Percentiles rank a stretch among this genome's conserved stretches.
These are phyloP conservation scores for Hesperia comma DNA, from an alignment of 2,888 invertebrate genomes.

Conservation along the genomic window DNA sequence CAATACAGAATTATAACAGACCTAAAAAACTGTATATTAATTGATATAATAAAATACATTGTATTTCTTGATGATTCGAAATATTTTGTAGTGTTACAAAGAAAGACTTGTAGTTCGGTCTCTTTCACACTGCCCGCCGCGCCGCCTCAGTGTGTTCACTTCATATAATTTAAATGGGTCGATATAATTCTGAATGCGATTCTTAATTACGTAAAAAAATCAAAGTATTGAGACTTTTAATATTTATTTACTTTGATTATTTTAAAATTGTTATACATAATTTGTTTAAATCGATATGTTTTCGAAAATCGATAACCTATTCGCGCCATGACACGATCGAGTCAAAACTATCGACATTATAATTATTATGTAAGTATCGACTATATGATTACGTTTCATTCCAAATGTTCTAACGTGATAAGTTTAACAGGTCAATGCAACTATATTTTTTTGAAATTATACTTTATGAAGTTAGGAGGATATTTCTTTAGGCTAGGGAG, in stretches of 20 bases:
- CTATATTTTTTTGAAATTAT: constrained; percentile 17
- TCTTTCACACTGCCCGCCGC: not conserved
- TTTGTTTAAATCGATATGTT: no score
- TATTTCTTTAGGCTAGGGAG: no score
- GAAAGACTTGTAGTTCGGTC: not conserved
- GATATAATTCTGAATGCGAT: not conserved
- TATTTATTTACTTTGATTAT: no score
- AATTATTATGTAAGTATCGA: not conserved
- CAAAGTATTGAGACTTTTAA: no score
- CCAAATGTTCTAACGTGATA: constrained; percentile 2
- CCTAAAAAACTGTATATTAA: no score
- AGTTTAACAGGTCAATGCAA: constrained; percentile 6
- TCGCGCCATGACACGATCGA: not conserved
- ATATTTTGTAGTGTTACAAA: not conserved
- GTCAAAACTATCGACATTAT: constrained; percentile 5
- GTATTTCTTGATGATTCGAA: no score
- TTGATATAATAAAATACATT: no score
- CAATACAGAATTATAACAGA: no score
- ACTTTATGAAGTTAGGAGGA: not conserved
- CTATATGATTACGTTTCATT: constrained; percentile 21
- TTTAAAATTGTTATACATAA: no score
- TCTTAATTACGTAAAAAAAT: not conserved
- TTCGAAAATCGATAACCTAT: not conserved
- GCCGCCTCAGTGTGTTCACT: constrained; percentile 8
- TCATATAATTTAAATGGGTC: not conserved